A percentile compares a stretch with the other conserved stretches of the same genome.
phyloP scores from a whole-genome alignment of 1,140 invertebrate genomes.

The Ephestia elutella region DNA sequence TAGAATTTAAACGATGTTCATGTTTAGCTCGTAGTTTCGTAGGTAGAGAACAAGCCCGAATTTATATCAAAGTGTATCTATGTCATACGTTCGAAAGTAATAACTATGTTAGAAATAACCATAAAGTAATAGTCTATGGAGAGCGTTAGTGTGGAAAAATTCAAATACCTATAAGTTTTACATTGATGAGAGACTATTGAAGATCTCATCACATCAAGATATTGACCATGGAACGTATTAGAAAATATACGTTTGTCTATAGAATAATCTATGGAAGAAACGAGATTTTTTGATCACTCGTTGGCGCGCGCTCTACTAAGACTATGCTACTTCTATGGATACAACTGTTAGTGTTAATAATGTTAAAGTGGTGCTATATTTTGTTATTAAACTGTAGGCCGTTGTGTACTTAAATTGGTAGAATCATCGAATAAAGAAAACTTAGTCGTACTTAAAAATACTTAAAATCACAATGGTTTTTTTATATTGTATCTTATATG shows the following conservation, averaged over 20 bases:
- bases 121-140: not conserved
- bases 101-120: conserved; percentile 15
- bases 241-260: no score
- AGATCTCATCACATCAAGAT: no score
- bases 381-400: conserved; percentile 16
- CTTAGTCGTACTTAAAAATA: not conserved
- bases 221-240: no score
- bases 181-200: no score
- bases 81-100: conserved; percentile 13
- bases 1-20: conserved; percentile 34
- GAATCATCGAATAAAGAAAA: conserved; percentile 8
- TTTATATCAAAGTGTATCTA: conserved; percentile 41
- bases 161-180: no score
- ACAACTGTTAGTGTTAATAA: not conserved
- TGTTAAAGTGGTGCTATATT: conserved; percentile 21
- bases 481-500: no score
- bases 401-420: conserved; percentile 18
- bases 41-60: conserved; percentile 40
- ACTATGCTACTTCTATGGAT: not conserved
- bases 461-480: not conserved
- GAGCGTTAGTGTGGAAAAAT: not conserved
- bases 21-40: conserved; percentile 27
- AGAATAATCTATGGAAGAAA: not conserved
- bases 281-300: no score
- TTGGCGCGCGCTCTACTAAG: not conserved